Evolutionary conservation across 2,888 invertebrate genomes (phyloP), one percentile per base, ranked within the genome.

Genomic region (Apocheima hispidaria): DNA sequence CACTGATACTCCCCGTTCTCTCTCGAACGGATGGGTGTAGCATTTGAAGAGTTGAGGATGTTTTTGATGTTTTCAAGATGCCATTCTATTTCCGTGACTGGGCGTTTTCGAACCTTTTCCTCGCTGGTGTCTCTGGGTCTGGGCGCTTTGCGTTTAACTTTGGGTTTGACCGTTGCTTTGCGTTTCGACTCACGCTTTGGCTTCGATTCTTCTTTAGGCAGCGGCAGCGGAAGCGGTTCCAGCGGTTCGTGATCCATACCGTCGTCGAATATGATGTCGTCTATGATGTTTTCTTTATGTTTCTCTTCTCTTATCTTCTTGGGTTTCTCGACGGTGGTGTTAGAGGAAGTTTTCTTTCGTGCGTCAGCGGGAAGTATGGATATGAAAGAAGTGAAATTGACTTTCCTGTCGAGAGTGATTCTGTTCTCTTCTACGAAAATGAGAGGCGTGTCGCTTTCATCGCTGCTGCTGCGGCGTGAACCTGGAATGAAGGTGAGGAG

Each of bases 31-130:
- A 90, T 83, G 0, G 86, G 86, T 0, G 89, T 87, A 0, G 88
- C 88, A 65, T 88, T 90, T 0, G 90, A 82, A 21, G 69, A 80
- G 53, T 76, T 75, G 0, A 86, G 63, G 2, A 90, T 77, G 0
- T 79, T 79, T 46, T 72, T 77, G 1, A 88, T 82, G 40, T 87
- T 88, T 2, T 87, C 85, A 9, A 85, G 73, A 50, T 89, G 90
- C 70, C 86, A 82, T 30, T 86, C 85, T 0, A 86, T 60, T 63
- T 88, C 86, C 0, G 82, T 75, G 0, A 82, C 61, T 0, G 61
- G 61, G 1, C 50, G 68, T 66, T 55, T 72, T 48, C 54, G 72
- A 51, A 63, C 70, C 69, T 50, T 76, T 57, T 16, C 70, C 48
- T 57, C 56, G 35, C 26, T 52, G 35, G 28, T 33, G 0, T 57